Evolutionary conservation across 1,140 invertebrate species (phyloP).

Genomic region (Conopomorpha cramerella): DNA sequence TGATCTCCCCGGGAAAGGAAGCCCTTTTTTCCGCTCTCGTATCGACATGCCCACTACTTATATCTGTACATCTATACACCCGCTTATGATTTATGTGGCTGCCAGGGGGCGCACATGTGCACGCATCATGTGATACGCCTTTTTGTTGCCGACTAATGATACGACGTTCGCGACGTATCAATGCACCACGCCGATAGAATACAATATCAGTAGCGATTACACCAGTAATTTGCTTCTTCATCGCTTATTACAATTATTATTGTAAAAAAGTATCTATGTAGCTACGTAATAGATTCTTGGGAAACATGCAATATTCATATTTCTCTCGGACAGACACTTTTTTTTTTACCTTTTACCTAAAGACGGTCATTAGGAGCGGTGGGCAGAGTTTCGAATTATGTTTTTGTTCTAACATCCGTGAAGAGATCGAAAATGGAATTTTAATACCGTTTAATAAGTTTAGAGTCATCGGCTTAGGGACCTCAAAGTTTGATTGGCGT

Average conservation of each 20-base stretch:
- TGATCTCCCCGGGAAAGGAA: conserved; percentile 52
- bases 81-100: conserved; percentile 49
- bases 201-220: conserved; percentile 13
- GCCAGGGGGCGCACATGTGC: conserved; percentile 39
- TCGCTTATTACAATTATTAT: background rate
- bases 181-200: conserved; percentile 19
- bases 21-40: conserved; percentile 46
- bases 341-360: too few species aligned
- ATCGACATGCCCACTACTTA: conserved; percentile 38
- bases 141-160: conserved; percentile 33
- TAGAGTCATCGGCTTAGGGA: conserved; percentile 45
- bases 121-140: conserved; percentile 28
- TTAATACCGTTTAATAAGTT: conserved; percentile 56
- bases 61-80: conserved; percentile 36
- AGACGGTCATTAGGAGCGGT: too few species aligned
- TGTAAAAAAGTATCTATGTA: too few species aligned
- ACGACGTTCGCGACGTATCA: conserved; percentile 16
- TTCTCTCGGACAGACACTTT: too few species aligned
- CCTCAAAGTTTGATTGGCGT: conserved; percentile 55
- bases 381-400: too few species aligned
- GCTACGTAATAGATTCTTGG: too few species aligned
- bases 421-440: conserved; percentile 45
- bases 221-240: conserved; percentile 12
- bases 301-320: too few species aligned
- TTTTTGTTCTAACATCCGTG: too few species aligned